These are phyloP conservation scores for Acomys russatus DNA, from an alignment of 2,797 vertebrate species.

Conservation along the genomic window DNA sequence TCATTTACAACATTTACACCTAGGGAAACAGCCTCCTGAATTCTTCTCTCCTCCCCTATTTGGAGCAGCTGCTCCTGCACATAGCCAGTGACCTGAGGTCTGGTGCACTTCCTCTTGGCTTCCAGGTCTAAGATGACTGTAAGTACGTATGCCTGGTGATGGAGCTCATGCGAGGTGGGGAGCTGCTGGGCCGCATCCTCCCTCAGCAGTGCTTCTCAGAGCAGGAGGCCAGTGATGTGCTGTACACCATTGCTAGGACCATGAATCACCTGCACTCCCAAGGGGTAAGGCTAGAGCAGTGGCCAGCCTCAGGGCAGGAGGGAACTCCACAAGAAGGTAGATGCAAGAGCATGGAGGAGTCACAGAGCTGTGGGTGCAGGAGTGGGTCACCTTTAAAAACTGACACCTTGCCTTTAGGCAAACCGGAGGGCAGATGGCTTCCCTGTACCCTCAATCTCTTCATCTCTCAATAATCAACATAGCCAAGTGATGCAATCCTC, in stretches of 20 bases:
- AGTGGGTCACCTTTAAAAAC: background rate
- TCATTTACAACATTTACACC: background rate
- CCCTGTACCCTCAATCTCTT: background rate
- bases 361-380: background rate
- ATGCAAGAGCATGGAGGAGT: background rate
- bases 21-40: background rate
- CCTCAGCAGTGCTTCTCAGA: conserved; percentile 94
- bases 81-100: background rate
- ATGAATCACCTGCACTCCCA: conserved; percentile 98
- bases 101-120: rapidly evolving
- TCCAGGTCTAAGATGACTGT: conserved; percentile 96
- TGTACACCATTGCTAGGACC: conserved; percentile 95
- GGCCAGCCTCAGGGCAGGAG: background rate
- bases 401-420: background rate
- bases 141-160: conserved; percentile 95
- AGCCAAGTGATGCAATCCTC: background rate
- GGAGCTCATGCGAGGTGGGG: conserved; percentile 95
- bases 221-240: conserved; percentile 94
- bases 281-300: conserved; percentile 89
- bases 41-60: background rate
- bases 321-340: background rate
- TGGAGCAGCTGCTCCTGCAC: no score
- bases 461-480: background rate
- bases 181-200: conserved; percentile 96
- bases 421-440: background rate